Evolutionary conservation across 2,888 invertebrate genomes (phyloP), one percentile per base, ranked within the genome.

Genomic region (Oxytorus armatus): DNA sequence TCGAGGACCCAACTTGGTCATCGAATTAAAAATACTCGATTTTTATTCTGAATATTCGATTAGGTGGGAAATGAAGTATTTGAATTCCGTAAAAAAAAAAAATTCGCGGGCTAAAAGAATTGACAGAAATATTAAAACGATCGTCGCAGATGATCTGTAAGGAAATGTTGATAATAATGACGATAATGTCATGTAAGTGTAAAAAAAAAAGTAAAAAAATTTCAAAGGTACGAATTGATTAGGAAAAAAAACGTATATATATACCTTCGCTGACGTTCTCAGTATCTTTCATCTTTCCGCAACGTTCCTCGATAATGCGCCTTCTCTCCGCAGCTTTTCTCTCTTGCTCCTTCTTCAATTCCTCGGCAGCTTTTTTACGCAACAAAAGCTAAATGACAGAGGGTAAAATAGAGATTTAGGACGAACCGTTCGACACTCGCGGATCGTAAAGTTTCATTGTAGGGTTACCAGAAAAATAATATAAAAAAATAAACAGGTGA

Each of bases 311-410:
- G 93, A 98, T 98, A 94, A 98, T 97, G 92, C 97, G 97, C 94
- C 98, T 97, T 93, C 98, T 96, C 93, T 99, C 99, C 85, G 98
- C 98, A 78, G 98, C 98, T 94, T 99, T 98, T 92, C 98, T 96
- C 94, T 98, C 98, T 93, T 99, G 99, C 94, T 99, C 99, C 93
- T 98, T 98, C 95, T 99, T 99, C 94, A 99, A 94, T 93, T 99
- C 99, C 93, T 99, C 99, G 89, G 99, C 99, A 92, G 99, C 99
- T 95, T 99, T 99, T 95, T 99, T 98, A 96, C 99, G 98, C 94
- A 99, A 95, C 95, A 99, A 95, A 95, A 98, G 96, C 98, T 99
- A 92, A 23, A 21, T 51, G 89, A 85, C 79, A 33, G 36, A 25
- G 57, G 53, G 18, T 63, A 76, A 53, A 44, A 79, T n/a, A 57